Base-by-base conservation (phyloP, 1,140 invertebrate species). In the Drosophila nigromelanica region DNA sequence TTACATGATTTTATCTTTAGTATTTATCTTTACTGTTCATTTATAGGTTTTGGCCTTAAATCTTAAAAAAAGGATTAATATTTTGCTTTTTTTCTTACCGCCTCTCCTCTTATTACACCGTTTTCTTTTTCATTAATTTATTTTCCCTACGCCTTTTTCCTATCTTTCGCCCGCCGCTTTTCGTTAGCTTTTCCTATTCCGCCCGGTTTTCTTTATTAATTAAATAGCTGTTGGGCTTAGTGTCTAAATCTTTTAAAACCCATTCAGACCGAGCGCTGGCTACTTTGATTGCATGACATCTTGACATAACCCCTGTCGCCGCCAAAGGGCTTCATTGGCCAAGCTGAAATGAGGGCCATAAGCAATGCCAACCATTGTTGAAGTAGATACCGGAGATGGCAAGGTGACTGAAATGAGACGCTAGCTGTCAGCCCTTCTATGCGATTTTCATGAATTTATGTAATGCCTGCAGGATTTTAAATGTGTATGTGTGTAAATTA, bases 241-340 rank as follows among this genome's bases (percentile, higher is more conserved):
- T 39, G 52, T 55, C 48, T 39, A 33, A 54, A 70, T 63, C 67
- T 18, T 39, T 35, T 63, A 43, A 52, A 33, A 42, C 42, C 43
- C 14, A 24, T 21, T 12, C 33, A 18, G 8, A 45, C 18, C 12
- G 43, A 18, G 5, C 39, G 18, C 47, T 27, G 63, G 42, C 42
- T 62, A 45, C 18, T 69, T 52, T n/a, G 33, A 30, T 70, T 63
- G 67, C 50, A 48, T 54, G 58, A 54, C 59, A 63, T 70, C 48
- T 30, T 54, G 37, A 60, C 30, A 62, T 52, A 14, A 27, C 18
- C 12, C 15, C 24, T 18, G 12, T 4, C 12, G 6, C 10, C 11
- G n/a, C 0, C 21, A 30, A 27, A 21, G 12, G 45, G 30, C 21
- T 37, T 24, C 4, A 18, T 33, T 47, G 52, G 52, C 45, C 55